Base-by-base conservation (phyloP, 2,888 invertebrate genomes). In the Stictocephala bisonia region DNA sequence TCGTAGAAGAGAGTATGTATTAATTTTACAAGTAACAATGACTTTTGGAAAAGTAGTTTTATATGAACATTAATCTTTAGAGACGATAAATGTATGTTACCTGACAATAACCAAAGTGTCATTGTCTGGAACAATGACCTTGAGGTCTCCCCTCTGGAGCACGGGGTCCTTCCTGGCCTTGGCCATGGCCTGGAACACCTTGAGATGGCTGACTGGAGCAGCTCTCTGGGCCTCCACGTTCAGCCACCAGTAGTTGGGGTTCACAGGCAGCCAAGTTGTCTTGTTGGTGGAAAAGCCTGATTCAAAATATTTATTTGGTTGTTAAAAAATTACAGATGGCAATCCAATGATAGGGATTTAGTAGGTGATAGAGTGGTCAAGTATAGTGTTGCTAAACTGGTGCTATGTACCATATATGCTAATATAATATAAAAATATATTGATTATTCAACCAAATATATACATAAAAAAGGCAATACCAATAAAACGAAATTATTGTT, bases 221-320 rank as follows among this genome's bases (percentile, higher is more conserved):
- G 70, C 56, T 27, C 56, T 35, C 44, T 79, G 76, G 4, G 66
- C 69, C 18, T 74, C 74, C 15, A 78, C 72, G 48, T 79, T 79
- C 13, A 88, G 81, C 3, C 83, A 85, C 76, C 78, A 78, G 80
- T 87, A 92, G 80, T 91, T 89, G 0, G 85, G 81, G 73, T 89
- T 86, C 0, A 92, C 85, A 0, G 91, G 91, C 7, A 92, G 81
- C 92, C 92, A 93, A 0, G 91, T 88, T 0, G 80, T 80, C 0
- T 81, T 82, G 4, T 80, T 85, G 0, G 83, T 85, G 0, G 90
- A 88, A 81, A 92, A 92, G 0, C 82, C 86, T 35, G 66, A 7
- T 56, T 11, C 18, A 50, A 35, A 9, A 35, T 7, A 11, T 9
- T 11, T 35, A 35, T 35, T 35, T 35, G 35, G 7, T 35, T 7